Conservation (phyloP, 92 coral and sea anemone genomes). For the Parazoanthus atlanticus region DNA sequence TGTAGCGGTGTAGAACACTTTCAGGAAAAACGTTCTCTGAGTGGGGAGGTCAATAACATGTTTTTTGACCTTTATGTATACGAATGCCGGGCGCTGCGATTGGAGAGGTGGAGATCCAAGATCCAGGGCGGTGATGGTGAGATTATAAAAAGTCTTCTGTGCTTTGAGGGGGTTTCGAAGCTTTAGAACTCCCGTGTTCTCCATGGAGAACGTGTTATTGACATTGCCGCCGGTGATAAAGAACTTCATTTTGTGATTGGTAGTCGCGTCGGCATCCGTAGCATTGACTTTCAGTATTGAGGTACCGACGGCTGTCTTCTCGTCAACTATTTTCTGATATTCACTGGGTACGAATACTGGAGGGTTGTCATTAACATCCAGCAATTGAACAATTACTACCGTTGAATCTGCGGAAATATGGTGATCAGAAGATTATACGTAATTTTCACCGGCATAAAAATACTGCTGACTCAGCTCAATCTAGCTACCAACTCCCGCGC, state of each 20-base stretch:
- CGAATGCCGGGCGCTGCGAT: slow-evolving; percentile 57
- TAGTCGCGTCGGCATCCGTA: slow-evolving; percentile 71
- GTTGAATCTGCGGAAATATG: slow-evolving; percentile 62
- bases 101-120: slow-evolving; percentile 54
- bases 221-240: slow-evolving; percentile 54
- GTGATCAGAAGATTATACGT: background rate
- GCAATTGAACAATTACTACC: slow-evolving; percentile 54
- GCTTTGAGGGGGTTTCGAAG: slow-evolving; percentile 53
- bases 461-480: background rate
- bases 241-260: slow-evolving; percentile 61
- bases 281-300: slow-evolving; percentile 77
- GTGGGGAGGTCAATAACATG: slow-evolving; percentile 34
- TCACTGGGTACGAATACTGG: slow-evolving; percentile 67
- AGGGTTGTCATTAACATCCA: slow-evolving; percentile 75
- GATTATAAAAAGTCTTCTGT: slow-evolving; percentile 55
- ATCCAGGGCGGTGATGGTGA: slow-evolving; percentile 68
- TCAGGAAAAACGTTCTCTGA: slow-evolving; percentile 42
- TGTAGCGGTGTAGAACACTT: slow-evolving; percentile 52
- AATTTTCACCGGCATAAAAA: background rate
- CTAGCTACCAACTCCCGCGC: background rate
- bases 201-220: slow-evolving; percentile 70
- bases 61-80: slow-evolving; percentile 57
- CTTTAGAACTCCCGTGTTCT: slow-evolving; percentile 54
- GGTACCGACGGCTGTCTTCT: slow-evolving; percentile 72
- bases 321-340: slow-evolving; percentile 71